A percentile compares a stretch with the other conserved stretches of the same genome.
These are phyloP conservation scores for Blera fallax DNA, from an alignment of 2,888 invertebrate genomes.

Conservation along the genomic window DNA sequence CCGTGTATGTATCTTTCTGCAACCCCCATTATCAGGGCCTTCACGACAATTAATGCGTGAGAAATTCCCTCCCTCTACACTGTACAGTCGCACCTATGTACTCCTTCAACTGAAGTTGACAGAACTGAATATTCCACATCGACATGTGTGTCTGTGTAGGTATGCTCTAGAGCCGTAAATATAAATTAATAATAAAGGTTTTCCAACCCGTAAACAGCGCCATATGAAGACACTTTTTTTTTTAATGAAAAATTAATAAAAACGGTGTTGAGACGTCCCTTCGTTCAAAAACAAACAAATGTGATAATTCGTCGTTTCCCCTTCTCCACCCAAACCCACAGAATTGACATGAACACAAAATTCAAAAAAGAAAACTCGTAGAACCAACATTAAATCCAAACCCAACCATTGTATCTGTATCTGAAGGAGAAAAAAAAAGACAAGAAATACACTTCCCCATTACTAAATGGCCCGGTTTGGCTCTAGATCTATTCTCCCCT, in stretches of 20 bases:
- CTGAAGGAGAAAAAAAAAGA: background rate
- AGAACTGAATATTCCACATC: too few species aligned
- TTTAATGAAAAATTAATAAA: conserved; percentile 14
- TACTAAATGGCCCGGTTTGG: background rate
- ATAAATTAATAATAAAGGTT: conserved; percentile 7
- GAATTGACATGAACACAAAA: background rate
- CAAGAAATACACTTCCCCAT: background rate
- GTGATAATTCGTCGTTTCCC: background rate
- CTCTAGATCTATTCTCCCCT: background rate
- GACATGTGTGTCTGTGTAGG: background rate
- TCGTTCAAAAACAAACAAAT: background rate
- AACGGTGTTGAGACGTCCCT: background rate
- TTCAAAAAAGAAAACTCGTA: background rate
- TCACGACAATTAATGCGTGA: conserved; percentile 27
- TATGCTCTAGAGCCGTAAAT: background rate
- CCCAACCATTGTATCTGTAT: background rate
- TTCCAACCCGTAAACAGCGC: background rate
- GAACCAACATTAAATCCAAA: background rate
- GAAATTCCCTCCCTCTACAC: background rate
- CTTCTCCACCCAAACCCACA: background rate
- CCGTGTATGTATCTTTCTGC: background rate
- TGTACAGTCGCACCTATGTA: background rate
- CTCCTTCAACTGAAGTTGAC: background rate
- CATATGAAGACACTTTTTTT: background rate
- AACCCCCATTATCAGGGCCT: background rate